Conservation (phyloP, 2,113 vertebrate species). For the Cranoglanis bouderius region DNA sequence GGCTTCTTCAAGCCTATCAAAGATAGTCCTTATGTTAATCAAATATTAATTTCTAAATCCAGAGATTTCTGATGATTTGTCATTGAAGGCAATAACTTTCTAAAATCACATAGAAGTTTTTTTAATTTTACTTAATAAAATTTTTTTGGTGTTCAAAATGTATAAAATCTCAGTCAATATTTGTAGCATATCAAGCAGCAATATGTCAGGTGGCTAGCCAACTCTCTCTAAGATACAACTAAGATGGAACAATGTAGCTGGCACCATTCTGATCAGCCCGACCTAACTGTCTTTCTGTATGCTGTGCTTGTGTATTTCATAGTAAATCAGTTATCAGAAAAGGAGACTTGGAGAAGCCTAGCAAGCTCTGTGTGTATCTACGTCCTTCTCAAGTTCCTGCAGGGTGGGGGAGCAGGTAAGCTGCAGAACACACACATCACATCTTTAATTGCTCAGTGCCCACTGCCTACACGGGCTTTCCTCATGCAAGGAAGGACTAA, state of each 20-base stretch:
- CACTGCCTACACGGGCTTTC: not conserved
- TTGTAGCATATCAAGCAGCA: not conserved
- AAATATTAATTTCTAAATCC: not conserved
- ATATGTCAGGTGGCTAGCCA: not conserved
- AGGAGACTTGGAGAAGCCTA: slow-evolving; percentile 75
- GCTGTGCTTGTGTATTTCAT: slow-evolving; percentile 13
- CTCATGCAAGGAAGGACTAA: not conserved
- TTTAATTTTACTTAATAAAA: no score
- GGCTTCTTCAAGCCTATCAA: not conserved
- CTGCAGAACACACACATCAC: not conserved
- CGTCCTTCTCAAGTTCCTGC: slow-evolving; percentile 85
- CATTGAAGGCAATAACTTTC: not conserved
- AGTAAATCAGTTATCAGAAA: slow-evolving; percentile 84
- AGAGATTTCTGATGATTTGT: not conserved
- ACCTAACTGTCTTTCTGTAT: not conserved
- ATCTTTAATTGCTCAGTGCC: not conserved
- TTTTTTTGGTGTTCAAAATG: not conserved
- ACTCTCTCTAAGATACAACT: not conserved
- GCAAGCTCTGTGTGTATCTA: slow-evolving; percentile 80
- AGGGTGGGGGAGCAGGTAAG: slow-evolving; percentile 87
- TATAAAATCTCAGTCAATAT: not conserved
- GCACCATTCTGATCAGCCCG: not conserved
- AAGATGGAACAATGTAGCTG: not conserved
- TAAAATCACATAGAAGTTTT: not conserved
- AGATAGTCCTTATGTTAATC: not conserved